Evolutionary conservation across 1,140 invertebrate species (phyloP), one percentile per base, ranked within the genome.

Genomic region (Thaumetopoea pityocampa): DNA sequence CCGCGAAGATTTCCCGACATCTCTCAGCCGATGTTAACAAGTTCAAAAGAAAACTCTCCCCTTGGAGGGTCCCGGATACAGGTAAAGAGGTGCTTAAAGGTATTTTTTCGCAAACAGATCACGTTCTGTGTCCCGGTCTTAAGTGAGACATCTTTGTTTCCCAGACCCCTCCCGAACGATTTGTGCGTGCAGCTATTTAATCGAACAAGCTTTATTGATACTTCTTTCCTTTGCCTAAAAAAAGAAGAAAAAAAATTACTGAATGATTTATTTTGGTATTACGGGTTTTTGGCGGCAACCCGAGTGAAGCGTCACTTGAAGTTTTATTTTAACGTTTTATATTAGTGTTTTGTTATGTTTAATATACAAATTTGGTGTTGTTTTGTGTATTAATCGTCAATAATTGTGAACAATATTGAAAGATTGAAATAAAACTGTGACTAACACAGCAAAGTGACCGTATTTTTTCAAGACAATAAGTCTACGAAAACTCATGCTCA

Each of bases 21-120:
- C 66, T 69, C 59, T 56, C 35, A 55, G 45, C 51, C 59, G 36
- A 54, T 76, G 73, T 74, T 78, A 66, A 73, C 73, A 77, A 73
- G 68, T 48, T 51, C 33, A 53, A 59, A 50, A 53, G 46, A 58
- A 57, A 56, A 52, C 46, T 54, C 37, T 36, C 49, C 66, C 70
- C 62, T 55, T 41, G 27, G 42, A 55, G 59, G 59, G 58, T 49
- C 34, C 40, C 28, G 33, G 41, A 63, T 51, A 64, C 67, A 76
- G 71, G 71, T 78, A 70, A 74, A 74, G 67, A 67, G 67, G 66
- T 78, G 53, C 74, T 82, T 79, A 78, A 72, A 62, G 56, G 55
- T 64, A 67, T 77, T 82, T 77, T 81, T 76, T 74, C 52, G 64
- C 67, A 79, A 69, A 76, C 74, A 58, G 78, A 82, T 82, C 78